Evolutionary conservation across 2,888 invertebrate species (phyloP).

Genomic region (Nemotelus nigrinus): DNA sequence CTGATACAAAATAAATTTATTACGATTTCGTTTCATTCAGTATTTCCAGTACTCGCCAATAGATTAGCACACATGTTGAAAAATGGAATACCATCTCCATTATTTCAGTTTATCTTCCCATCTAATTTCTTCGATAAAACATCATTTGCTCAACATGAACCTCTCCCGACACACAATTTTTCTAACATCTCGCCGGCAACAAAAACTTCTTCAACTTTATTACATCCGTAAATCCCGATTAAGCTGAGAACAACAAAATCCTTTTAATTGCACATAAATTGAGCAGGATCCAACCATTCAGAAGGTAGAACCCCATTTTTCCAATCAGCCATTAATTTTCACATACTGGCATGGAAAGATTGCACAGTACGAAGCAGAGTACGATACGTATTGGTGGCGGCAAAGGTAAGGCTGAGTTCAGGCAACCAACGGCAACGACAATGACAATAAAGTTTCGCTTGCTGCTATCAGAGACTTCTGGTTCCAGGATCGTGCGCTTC

Average conservation of each 20-base stretch:
- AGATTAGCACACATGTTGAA: too few relatives aligned
- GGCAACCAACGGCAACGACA: slow-evolving; percentile 16
- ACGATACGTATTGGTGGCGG: not conserved
- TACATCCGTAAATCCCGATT: slow-evolving; percentile 49
- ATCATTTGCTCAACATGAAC: slow-evolving; percentile 18
- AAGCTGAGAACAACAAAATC: slow-evolving; percentile 51
- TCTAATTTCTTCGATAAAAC: slow-evolving; percentile 32
- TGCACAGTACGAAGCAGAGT: slow-evolving; percentile 9
- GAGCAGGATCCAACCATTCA: slow-evolving; percentile 40
- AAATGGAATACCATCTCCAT: too few relatives aligned
- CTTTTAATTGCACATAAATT: slow-evolving; percentile 52
- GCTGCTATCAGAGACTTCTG: slow-evolving; percentile 37
- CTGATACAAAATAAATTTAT: too few relatives aligned
- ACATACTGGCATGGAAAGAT: slow-evolving; percentile 41
- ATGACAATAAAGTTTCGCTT: slow-evolving; percentile 40
- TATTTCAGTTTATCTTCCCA: not conserved
- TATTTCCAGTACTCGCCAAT: too few relatives aligned
- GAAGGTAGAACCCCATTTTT: slow-evolving; percentile 47
- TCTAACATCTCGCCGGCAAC: slow-evolving; percentile 34
- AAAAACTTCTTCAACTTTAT: slow-evolving; percentile 45
- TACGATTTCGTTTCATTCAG: too few relatives aligned
- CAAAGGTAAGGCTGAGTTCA: slow-evolving; percentile 25
- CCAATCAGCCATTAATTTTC: slow-evolving; percentile 50
- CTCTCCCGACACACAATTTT: slow-evolving; percentile 11
- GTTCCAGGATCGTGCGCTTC: slow-evolving; percentile 46